Evolutionary conservation across 2,113 vertebrate species (phyloP), one percentile per base, ranked within the genome.

Genomic region (Laticauda laticaudata): DNA sequence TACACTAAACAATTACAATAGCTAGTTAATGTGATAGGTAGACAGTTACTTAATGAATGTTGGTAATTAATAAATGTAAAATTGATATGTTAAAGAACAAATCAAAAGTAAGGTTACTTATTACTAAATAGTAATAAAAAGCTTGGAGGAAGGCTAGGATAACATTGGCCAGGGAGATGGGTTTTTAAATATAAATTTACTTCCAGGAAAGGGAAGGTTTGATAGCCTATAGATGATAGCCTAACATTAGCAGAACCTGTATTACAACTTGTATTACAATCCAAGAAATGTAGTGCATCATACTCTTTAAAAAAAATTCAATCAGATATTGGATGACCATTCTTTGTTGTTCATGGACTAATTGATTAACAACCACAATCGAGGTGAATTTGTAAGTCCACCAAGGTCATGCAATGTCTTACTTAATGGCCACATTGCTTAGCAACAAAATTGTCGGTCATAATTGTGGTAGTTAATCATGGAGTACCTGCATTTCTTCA

Each of bases 221-320:
- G 64, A 14, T 75, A 34, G 5, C n/a, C 14, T 75, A 75, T 15
- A 75, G 14, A 75, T 75, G 64, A n/a, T 69, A 69, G 51, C 51
- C 11, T 4, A 69, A n/a, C 12, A 69, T 69, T 34, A 75, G 29
- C 2, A 75, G 64, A 75, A 34, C n/a, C 64, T 18, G 29, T 12
- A 51, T 75, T 75, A 34, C 12, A 75, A 34, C 12, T 12, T 69
- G 1, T 69, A n/a, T n/a, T 69, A n/a, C 29, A 69, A n/a, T 69
- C 64, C 69, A 85, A 90, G 21, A 90, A 86, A 39, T 15, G 51
- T 29, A 90, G 24, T 24, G n/a, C 29, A 29, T 93, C 90, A 11
- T 1, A 88, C 93, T 93, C 14, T 29, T 54, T 18, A 26, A 92
- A 95, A 93, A 93, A 94, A 64, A 24, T 55, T 86, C 88, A 86